Evolutionary conservation across 2,888 invertebrate species (phyloP).

Genomic region (Myathropa florea): DNA sequence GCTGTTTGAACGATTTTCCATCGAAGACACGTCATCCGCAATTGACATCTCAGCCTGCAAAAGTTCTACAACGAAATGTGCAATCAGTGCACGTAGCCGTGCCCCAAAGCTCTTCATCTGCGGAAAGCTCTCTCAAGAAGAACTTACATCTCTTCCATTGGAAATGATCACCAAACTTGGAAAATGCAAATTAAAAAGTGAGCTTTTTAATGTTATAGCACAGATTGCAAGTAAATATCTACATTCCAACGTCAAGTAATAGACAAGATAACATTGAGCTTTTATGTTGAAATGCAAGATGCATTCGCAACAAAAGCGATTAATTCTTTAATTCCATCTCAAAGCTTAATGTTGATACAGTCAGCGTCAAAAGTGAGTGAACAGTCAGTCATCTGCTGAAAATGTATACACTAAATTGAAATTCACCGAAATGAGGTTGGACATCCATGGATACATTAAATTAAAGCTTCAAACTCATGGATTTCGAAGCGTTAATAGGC

Average conservation of each 20-base stretch:
- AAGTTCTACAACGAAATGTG: background rate
- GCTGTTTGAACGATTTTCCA: background rate
- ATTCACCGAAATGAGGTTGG: too few species aligned
- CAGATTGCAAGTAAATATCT: background rate
- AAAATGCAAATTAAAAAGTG: background rate
- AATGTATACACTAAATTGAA: too few species aligned
- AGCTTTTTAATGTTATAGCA: background rate
- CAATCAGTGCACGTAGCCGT: background rate
- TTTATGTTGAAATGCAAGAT: background rate
- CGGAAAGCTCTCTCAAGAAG: conserved; percentile 1
- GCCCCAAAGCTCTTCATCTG: background rate
- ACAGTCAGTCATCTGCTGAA: too few species aligned
- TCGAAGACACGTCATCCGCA: background rate
- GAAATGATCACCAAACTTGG: conserved; percentile 1
- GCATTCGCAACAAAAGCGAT: too few species aligned
- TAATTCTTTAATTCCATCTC: too few species aligned
- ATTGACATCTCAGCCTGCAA: background rate
- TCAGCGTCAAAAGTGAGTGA: too few species aligned
- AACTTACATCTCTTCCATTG: background rate
- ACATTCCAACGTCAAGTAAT: background rate
- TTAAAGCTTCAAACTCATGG: too few species aligned
- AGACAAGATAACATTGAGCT: background rate
- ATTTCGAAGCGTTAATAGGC: too few species aligned
- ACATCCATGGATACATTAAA: too few species aligned
- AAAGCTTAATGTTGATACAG: too few species aligned